phyloP scores from a whole-genome alignment of 35 echinoderm and acorn worm species.

The Eucidaris tribuloides region DNA sequence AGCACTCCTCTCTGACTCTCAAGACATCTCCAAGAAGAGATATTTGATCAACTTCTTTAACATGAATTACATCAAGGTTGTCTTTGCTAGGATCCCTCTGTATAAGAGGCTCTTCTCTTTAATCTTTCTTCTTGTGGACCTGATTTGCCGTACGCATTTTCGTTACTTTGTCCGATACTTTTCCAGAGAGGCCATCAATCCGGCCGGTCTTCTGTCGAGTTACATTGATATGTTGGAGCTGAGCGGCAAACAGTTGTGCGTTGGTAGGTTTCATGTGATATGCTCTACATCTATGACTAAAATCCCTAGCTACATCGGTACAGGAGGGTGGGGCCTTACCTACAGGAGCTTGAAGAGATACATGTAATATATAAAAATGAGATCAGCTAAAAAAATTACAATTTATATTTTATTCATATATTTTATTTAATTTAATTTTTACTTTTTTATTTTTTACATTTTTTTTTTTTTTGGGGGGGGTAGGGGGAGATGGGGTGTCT shows the following conservation, averaged over 20 bases:
- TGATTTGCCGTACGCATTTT: slow-evolving; percentile 44
- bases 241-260: slow-evolving; percentile 59
- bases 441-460: too few species aligned
- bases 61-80: slow-evolving; percentile 1
- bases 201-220: slow-evolving; percentile 32
- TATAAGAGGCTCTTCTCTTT: slow-evolving; percentile 51
- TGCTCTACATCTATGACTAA: too few species aligned
- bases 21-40: slow-evolving; percentile 22
- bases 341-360: too few species aligned
- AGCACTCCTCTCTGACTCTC: too few species aligned
- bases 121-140: slow-evolving; percentile 37
- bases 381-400: too few species aligned
- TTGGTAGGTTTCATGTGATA: slow-evolving; percentile 36
- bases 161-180: slow-evolving; percentile 56
- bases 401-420: too few species aligned
- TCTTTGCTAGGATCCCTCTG: slow-evolving; percentile 51
- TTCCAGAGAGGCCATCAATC: slow-evolving; percentile 50
- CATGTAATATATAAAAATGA: too few species aligned
- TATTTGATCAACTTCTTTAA: slow-evolving; percentile 65
- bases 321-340: too few species aligned
- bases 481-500: too few species aligned
- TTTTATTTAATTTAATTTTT: too few species aligned
- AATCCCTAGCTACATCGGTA: too few species aligned
- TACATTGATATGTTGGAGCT: slow-evolving; percentile 87
- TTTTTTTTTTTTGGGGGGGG: too few species aligned